Base-by-base conservation (phyloP, 2,113 vertebrate species). In the Labrus mixtus region DNA sequence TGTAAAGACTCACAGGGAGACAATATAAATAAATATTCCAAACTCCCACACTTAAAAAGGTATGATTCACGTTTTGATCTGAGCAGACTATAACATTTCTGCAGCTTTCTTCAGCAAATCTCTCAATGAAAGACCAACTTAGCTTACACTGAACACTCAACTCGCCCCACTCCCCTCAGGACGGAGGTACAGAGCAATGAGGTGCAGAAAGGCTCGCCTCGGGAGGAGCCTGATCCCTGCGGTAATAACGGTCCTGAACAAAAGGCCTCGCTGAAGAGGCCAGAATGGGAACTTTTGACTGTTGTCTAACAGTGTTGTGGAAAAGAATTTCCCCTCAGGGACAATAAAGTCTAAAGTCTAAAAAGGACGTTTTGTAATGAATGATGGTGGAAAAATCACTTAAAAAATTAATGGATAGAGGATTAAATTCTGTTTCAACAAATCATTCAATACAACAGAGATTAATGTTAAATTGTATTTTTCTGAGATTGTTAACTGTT, bases 51-150 rank as follows among this genome's bases (percentile, higher is more conserved):
- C 41, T 67, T 67, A 45, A 63, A 68, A 73, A 70, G 39, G 58
- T 77, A 62, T 60, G 41, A 37, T 43, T 66, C 50, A 19, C 9
- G 39, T 55, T 83, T 85, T 87, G 69, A 76, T 76, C 43, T 53
- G 10, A 68, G 45, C 50, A 43, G 61, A 57, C 71, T 83, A 74
- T 22, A 63, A 60, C 9, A 60, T 10, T 36, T 68, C 48, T 58
- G 51, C 29, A 6, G 22, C 43, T 66, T 65, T 56, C n/a, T 54
- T 9, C 41, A 15, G 62, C 45, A 70, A 71, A 53, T 76, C 8
- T 46, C 70, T 61, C 67, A 15, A 45, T 51, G 46, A 48, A 61
- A 51, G 23, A 56, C 17, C 13, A 33, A 46, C 67, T 60, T 4
- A 36, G 13, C 29, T 6, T 33, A 33, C 29, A n/a, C n/a, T n/a